Evolutionary conservation across 35 echinoderm and acorn worm genomes (phyloP).

Genomic region (Apostichopus japonicus): DNA sequence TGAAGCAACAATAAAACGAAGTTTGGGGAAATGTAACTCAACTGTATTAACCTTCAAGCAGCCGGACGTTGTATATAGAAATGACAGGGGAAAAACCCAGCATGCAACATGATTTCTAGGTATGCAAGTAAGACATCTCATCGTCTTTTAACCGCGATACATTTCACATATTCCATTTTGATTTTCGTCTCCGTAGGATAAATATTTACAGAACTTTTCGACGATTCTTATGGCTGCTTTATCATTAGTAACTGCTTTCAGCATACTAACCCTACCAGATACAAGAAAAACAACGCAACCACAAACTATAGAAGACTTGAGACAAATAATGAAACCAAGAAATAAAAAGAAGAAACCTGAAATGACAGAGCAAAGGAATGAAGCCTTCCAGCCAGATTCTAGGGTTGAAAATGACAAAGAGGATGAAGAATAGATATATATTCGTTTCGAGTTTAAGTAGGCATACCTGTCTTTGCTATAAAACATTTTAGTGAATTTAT

Average conservation of each 20-base stretch:
- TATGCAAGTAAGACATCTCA: no score
- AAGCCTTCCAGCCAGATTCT: background rate
- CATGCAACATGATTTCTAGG: no score
- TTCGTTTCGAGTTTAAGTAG: no score
- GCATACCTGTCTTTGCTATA: no score
- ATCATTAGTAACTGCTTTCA: background rate
- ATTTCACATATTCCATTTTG: background rate
- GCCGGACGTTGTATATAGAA: no score
- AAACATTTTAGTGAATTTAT: no score
- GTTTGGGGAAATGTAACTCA: no score
- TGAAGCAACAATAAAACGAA: no score
- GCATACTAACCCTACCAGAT: conserved; percentile 1
- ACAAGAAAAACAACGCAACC: background rate
- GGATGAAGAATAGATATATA: no score
- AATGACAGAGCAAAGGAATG: background rate
- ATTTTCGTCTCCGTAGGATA: background rate
- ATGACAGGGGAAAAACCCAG: no score
- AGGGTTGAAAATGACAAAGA: background rate
- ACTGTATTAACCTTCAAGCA: no score
- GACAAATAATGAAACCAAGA: conserved; percentile 1
- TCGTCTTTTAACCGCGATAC: no score
- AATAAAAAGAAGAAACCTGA: background rate
- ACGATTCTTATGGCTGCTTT: background rate
- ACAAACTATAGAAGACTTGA: background rate
- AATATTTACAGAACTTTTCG: background rate